Conservation (phyloP, 2,113 vertebrate genomes). For the Pristiophorus japonicus region DNA sequence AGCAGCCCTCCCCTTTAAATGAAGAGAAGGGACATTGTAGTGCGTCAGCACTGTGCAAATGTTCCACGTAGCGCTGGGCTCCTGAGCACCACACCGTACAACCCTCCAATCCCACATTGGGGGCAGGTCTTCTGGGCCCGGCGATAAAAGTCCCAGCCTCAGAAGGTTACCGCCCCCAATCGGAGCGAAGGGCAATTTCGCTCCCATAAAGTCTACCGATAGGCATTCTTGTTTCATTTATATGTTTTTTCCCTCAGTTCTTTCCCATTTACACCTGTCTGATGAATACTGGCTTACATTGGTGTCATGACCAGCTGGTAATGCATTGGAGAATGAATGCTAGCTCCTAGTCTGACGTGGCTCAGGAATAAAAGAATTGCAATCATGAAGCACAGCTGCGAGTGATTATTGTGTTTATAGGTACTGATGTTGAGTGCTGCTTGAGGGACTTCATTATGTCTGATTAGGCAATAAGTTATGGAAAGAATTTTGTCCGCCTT, state of each 20-base stretch:
- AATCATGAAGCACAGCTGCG: constrained; percentile 18
- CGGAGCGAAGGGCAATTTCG: too few species aligned
- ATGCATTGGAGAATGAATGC: constrained; percentile 29
- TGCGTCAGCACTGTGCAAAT: too few species aligned
- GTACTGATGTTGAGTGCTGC: constrained; percentile 16
- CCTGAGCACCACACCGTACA: too few species aligned
- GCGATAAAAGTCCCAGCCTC: too few species aligned
- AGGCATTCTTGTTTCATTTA: not conserved
- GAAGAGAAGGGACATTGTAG: too few species aligned
- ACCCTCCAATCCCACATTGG: too few species aligned
- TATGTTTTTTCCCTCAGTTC: not conserved
- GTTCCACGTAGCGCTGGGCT: too few species aligned
- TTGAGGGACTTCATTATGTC: not conserved
- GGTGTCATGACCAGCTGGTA: not conserved
- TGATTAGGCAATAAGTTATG: constrained; percentile 18
- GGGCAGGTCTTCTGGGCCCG: too few species aligned
- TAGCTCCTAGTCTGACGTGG: not conserved
- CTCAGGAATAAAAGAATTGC: constrained; percentile 16
- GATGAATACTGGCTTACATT: not conserved
- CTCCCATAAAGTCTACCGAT: not conserved
- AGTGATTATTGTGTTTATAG: constrained; percentile 34
- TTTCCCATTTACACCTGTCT: not conserved
- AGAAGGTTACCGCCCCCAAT: too few species aligned
- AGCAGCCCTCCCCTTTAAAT: too few species aligned
- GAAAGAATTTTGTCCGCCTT: constrained; percentile 6